Percentiles rank a stretch among this genome's conserved stretches.
Evolutionary conservation across 2,888 invertebrate genomes (phyloP).

Genomic region (Beris morrisii): DNA sequence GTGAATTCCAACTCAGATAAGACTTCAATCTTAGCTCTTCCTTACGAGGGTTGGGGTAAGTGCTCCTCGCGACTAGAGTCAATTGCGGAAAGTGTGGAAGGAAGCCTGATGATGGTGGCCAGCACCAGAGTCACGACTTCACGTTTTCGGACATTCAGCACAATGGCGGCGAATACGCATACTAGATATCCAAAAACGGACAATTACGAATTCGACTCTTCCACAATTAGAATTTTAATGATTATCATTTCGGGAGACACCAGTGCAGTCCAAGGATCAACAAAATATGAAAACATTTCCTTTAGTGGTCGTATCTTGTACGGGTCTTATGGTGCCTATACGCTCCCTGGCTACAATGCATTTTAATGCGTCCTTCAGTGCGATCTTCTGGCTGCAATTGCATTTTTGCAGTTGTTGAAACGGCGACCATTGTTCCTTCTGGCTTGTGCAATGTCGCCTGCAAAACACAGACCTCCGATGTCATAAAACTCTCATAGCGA

Average conservation of each 20-base stretch:
- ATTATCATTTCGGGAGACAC: constrained; percentile 32
- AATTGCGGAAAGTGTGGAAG: not conserved
- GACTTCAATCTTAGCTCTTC: no score
- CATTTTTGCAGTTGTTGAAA: constrained; percentile 30
- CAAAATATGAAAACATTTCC: constrained; percentile 36
- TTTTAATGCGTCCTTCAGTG: no score
- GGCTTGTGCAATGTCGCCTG: constrained; percentile 29
- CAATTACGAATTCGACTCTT: constrained; percentile 22
- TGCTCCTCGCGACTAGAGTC: no score
- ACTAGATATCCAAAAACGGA: constrained; percentile 19
- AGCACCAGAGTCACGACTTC: constrained; percentile 23
- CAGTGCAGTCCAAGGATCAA: constrained; percentile 16
- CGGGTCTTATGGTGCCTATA: no score
- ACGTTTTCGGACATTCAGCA: constrained; percentile 25
- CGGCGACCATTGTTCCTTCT: constrained; percentile 37
- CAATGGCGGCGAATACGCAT: constrained; percentile 11
- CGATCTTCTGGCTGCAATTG: constrained; percentile 35
- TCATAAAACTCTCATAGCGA: constrained; percentile 44
- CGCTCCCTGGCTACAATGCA: no score
- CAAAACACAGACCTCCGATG: constrained; percentile 36
- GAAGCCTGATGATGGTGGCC: constrained; percentile 1
- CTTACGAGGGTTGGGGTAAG: no score
- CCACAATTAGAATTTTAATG: constrained; percentile 42
- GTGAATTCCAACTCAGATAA: no score
- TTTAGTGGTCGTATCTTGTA: constrained; percentile 33